Percentiles rank a stretch among this genome's conserved stretches.
These are phyloP conservation scores for Serrognathus titanus DNA, from an alignment of 2,888 invertebrate genomes.

Conservation along the genomic window DNA sequence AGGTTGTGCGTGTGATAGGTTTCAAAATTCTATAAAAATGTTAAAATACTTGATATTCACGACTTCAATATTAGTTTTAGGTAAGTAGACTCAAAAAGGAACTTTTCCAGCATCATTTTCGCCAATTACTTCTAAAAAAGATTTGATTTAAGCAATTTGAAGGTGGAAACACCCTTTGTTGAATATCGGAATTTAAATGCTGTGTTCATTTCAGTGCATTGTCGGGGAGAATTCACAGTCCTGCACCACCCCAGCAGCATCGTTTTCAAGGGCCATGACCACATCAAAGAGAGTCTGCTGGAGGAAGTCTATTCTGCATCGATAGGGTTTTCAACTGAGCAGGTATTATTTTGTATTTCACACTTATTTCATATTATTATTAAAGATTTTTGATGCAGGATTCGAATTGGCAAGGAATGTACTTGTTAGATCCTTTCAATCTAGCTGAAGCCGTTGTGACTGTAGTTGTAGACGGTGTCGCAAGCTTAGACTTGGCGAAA, in stretches of 20 bases:
- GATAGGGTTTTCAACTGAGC: conserved; percentile 70
- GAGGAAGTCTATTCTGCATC: conserved; percentile 70
- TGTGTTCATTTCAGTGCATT: conserved; percentile 2
- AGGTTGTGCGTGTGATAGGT: conserved; percentile 9
- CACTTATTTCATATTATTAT: not conserved
- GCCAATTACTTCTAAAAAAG: too few relatives aligned
- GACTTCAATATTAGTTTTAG: conserved; percentile 18
- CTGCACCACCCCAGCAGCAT: conserved; percentile 67
- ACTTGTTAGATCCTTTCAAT: conserved; percentile 66
- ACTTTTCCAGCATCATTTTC: not conserved
- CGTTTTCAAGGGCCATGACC: conserved; percentile 63
- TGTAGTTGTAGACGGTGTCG: conserved; percentile 67
- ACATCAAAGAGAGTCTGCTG: conserved; percentile 60
- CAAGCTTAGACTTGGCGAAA: conserved; percentile 53
- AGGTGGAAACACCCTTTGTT: too few relatives aligned
- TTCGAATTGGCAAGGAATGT: conserved; percentile 67
- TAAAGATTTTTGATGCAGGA: conserved; percentile 44
- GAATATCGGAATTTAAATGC: too few relatives aligned
- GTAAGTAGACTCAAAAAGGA: conserved; percentile 13
- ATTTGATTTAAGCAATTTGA: too few relatives aligned
- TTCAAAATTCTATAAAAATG: conserved; percentile 15
- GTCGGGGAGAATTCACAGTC: conserved; percentile 63
- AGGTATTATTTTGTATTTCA: conserved; percentile 47
- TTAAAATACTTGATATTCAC: conserved; percentile 18
- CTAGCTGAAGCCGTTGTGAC: conserved; percentile 70